phyloP scores from a whole-genome alignment of 2,888 invertebrate genomes.

The Nephrotoma guestfalica region DNA sequence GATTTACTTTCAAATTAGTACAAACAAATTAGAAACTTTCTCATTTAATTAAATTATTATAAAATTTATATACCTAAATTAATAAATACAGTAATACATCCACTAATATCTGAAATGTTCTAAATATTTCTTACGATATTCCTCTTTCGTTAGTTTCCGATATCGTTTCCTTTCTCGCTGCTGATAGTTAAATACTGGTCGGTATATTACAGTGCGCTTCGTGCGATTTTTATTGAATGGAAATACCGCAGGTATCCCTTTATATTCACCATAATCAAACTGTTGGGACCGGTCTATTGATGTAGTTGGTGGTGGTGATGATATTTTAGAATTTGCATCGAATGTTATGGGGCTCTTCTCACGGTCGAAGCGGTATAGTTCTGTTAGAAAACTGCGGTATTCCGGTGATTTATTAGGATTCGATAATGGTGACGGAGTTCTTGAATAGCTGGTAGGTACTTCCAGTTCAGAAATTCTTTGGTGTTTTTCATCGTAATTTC shows the following conservation, averaged over 20 bases:
- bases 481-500: neutral
- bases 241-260: too few species aligned
- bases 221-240: neutral
- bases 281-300: too few species aligned
- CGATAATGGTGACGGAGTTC: neutral
- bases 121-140: neutral
- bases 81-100: neutral
- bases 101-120: neutral
- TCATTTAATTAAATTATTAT: too few species aligned
- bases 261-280: too few species aligned
- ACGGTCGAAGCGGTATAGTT: neutral
- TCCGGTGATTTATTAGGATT: neutral
- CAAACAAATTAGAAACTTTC: too few species aligned
- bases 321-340: neutral
- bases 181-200: slow-evolving; percentile 7
- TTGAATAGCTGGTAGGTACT: neutral
- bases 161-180: slow-evolving; percentile 5
- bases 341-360: neutral
- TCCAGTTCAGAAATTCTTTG: neutral
- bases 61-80: too few species aligned
- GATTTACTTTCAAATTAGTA: too few species aligned
- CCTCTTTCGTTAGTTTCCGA: neutral
- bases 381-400: neutral
- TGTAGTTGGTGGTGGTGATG: too few species aligned
- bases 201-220: slow-evolving; percentile 4